Percentiles rank a stretch among this genome's conserved stretches.
Conservation (phyloP, 1,140 invertebrate genomes). For the Calycopis cecrops region DNA sequence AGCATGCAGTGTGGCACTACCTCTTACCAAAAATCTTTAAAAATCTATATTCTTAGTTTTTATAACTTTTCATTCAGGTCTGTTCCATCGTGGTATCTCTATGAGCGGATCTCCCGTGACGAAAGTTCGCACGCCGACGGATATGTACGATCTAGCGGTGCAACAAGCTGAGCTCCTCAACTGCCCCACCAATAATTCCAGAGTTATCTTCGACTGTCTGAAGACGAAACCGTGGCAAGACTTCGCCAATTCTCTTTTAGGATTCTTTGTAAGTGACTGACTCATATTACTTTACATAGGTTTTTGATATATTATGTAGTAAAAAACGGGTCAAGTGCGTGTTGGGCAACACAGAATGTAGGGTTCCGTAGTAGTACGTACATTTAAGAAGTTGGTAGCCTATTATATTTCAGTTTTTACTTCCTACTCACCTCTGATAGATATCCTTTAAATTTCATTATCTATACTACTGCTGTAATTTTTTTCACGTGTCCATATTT, state of each 20-base stretch:
- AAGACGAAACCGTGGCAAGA: constrained; percentile 72
- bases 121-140: constrained; percentile 53
- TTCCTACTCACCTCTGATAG: too few species aligned
- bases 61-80: constrained; percentile 44
- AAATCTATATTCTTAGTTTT: background rate
- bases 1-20: too few species aligned
- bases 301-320: too few species aligned
- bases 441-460: too few species aligned
- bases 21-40: background rate
- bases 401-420: too few species aligned
- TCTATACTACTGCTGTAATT: too few species aligned
- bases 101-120: constrained; percentile 79
- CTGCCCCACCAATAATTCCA: constrained; percentile 77
- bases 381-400: too few species aligned
- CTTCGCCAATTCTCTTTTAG: constrained; percentile 65
- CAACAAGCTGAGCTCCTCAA: constrained; percentile 80
- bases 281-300: too few species aligned
- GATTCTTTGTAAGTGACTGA: constrained; percentile 70
- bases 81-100: constrained; percentile 82
- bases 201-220: constrained; percentile 78
- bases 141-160: constrained; percentile 77
- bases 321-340: too few species aligned
- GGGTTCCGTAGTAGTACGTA: too few species aligned
- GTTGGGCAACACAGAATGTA: too few species aligned
- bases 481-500: too few species aligned